These are phyloP conservation scores for Leptinotarsa juncta DNA, from an alignment of 2,888 invertebrate species.

Conservation along the genomic window DNA sequence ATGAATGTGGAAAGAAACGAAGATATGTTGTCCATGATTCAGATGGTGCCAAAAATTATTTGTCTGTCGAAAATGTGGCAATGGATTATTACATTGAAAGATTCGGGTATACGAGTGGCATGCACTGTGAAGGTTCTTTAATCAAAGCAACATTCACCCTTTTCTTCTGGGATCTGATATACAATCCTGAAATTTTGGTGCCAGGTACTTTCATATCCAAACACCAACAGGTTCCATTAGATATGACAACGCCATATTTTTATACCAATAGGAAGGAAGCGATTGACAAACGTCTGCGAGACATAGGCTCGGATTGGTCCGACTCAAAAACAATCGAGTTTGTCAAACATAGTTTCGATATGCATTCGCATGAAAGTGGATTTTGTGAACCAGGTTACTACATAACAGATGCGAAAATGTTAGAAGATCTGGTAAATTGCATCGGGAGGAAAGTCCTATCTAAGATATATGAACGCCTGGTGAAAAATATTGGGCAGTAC, in stretches of 20 bases:
- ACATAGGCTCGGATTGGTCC: slow-evolving; percentile 62
- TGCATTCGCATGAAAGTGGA: slow-evolving; percentile 57
- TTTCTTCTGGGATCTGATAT: slow-evolving; percentile 85
- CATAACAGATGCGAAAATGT: slow-evolving; percentile 51
- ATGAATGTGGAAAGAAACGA: slow-evolving; percentile 56
- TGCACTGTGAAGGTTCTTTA: slow-evolving; percentile 60
- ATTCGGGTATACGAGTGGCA: slow-evolving; percentile 67
- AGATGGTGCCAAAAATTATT: slow-evolving; percentile 61
- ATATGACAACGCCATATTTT: slow-evolving; percentile 76
- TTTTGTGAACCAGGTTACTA: slow-evolving; percentile 42
- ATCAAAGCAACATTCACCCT: slow-evolving; percentile 55
- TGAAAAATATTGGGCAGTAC: slow-evolving; percentile 71
- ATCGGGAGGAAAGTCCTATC: slow-evolving; percentile 69
- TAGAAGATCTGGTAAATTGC: slow-evolving; percentile 68
- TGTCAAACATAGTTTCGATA: slow-evolving; percentile 65
- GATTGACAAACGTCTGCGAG: slow-evolving; percentile 70
- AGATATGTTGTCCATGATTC: slow-evolving; percentile 54
- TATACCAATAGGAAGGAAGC: slow-evolving; percentile 71
- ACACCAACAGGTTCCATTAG: slow-evolving; percentile 73
- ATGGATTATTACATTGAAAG: slow-evolving; percentile 66
- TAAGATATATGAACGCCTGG: slow-evolving; percentile 73
- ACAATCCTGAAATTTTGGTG: slow-evolving; percentile 64
- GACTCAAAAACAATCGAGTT: slow-evolving; percentile 61
- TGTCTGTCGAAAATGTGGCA: slow-evolving; percentile 71
- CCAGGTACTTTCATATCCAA: slow-evolving; percentile 72